Evolutionary conservation across 2,888 invertebrate species (phyloP).

Genomic region (Eledona agricola): DNA sequence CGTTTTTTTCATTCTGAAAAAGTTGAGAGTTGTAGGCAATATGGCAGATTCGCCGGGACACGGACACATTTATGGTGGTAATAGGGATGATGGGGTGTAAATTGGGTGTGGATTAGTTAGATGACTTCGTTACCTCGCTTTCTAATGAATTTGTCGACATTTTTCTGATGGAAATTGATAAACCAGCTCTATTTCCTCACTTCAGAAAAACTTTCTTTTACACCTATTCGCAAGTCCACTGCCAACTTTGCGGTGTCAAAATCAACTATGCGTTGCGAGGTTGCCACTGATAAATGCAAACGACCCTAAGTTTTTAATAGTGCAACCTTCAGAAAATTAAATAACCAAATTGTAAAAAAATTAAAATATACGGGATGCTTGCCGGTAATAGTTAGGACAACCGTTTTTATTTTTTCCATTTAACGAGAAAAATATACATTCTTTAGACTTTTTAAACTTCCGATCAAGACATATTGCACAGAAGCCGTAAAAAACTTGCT

Average conservation of each 20-base stretch:
- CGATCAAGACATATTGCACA: too few species aligned
- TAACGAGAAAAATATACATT: too few species aligned
- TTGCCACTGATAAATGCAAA: too few species aligned
- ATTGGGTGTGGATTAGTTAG: background rate
- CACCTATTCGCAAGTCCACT: conserved; percentile 14
- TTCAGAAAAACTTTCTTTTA: conserved; percentile 19
- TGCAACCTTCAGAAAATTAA: too few species aligned
- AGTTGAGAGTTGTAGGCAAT: conserved; percentile 36
- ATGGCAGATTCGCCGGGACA: conserved; percentile 43
- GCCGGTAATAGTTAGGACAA: too few species aligned
- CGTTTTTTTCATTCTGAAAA: conserved; percentile 57
- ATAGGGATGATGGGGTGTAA: conserved; percentile 1
- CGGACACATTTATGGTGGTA: conserved; percentile 3
- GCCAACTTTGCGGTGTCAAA: conserved; percentile 24
- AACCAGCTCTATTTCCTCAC: conserved; percentile 8
- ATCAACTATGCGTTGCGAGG: conserved; percentile 13
- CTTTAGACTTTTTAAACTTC: too few species aligned
- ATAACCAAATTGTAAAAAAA: too few species aligned
- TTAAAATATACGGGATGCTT: too few species aligned
- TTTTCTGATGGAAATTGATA: conserved; percentile 16
- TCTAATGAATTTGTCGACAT: conserved; percentile 37
- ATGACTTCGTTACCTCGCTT: conserved; percentile 34
- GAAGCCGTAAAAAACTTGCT: too few species aligned
- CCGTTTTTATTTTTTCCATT: too few species aligned
- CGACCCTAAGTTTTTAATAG: too few species aligned